These are phyloP conservation scores for Neodiprion lecontei DNA, from an alignment of 1,140 invertebrate genomes.

Conservation along the genomic window DNA sequence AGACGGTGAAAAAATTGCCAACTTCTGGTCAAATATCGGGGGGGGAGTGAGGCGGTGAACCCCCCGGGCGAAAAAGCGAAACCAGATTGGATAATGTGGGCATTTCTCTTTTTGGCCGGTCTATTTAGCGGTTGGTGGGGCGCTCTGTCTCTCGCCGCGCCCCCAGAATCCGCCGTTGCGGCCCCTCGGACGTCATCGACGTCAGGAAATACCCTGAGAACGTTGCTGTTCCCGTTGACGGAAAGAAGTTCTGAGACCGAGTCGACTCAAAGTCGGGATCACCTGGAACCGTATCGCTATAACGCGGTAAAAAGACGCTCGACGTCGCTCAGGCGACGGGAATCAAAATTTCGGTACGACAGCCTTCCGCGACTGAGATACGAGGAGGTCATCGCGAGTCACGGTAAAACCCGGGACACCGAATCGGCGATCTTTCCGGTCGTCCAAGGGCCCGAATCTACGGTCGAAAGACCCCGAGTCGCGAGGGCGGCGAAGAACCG, in stretches of 20 bases:
- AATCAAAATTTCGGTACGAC: not conserved
- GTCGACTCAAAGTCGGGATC: not conserved
- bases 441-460: constrained; percentile 25
- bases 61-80: constrained; percentile 24
- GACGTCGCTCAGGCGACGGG: not conserved
- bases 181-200: constrained; percentile 1
- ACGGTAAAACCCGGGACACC: constrained; percentile 17
- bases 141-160: constrained; percentile 44
- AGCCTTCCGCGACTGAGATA: not conserved
- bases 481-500: constrained; percentile 28
- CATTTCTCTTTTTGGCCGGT: constrained; percentile 54
- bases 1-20: not conserved
- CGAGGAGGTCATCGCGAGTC: constrained; percentile 10
- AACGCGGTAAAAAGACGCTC: not conserved
- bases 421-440: constrained; percentile 12
- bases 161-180: constrained; percentile 41
- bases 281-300: not conserved
- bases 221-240: not conserved
- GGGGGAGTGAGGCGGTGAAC: constrained; percentile 8
- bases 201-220: not conserved
- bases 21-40: not conserved
- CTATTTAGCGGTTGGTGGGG: constrained; percentile 58
- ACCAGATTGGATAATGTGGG: constrained; percentile 56
- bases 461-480: constrained; percentile 33
- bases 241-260: not conserved